phyloP scores from a whole-genome alignment of 2,113 vertebrate species.

The Procavia capensis region DNA sequence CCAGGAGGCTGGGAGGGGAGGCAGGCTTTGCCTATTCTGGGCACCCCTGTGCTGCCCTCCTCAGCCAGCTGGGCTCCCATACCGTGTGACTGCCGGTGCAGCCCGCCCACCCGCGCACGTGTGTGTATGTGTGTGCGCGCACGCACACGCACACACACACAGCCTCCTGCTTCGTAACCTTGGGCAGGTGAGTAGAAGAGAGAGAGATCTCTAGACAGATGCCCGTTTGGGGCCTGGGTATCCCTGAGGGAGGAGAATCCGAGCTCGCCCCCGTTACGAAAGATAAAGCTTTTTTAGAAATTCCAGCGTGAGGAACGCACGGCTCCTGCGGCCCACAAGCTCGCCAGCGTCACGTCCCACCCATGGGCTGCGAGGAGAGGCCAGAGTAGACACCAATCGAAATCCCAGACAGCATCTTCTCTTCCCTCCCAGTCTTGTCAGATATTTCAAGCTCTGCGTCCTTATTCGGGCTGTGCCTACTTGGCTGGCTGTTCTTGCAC shows the following conservation, averaged over 20 bases:
- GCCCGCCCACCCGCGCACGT: not conserved
- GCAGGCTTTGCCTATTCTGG: not conserved
- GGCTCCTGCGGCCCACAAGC: not conserved
- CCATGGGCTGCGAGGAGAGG: not conserved
- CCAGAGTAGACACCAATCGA: slow-evolving; percentile 61
- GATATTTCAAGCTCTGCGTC: slow-evolving; percentile 70
- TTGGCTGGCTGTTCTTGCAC: slow-evolving; percentile 80
- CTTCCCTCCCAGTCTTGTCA: slow-evolving; percentile 51
- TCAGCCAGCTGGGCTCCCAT: not conserved
- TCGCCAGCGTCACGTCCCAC: not conserved
- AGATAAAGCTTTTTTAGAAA: not conserved
- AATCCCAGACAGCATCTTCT: slow-evolving; percentile 63
- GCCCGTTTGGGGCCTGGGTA: slow-evolving; percentile 11
- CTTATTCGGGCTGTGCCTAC: slow-evolving; percentile 73
- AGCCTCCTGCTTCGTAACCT: not conserved
- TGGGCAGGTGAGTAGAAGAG: not conserved
- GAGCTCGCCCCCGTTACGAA: slow-evolving; percentile 1
- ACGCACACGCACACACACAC: not conserved
- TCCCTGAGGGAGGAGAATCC: not conserved
- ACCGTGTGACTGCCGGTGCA: not conserved
- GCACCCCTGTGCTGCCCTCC: not conserved
- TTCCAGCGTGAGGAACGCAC: not conserved
- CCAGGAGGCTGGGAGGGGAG: not conserved
- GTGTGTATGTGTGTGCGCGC: not conserved
- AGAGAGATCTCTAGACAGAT: not conserved